Evolutionary conservation across 2,113 vertebrate genomes (phyloP), one percentile per base, ranked within the genome.

Genomic region (Xenopus laevis): DNA sequence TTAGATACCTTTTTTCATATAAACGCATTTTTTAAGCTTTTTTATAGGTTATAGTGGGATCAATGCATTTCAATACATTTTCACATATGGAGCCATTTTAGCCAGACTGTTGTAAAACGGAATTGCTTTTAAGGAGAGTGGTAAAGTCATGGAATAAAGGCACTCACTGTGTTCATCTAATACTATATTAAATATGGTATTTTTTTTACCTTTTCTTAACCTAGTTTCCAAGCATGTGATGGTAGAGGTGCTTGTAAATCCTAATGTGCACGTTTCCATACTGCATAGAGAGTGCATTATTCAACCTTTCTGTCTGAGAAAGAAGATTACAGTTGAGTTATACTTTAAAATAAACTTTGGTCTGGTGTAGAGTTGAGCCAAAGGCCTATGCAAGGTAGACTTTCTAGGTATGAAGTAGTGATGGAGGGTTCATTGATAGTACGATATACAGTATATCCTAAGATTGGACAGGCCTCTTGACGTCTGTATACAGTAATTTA

Each of bases 71-170:
- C 72, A 74, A 74, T 68, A 61, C 21, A 68, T 60, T 66, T 73
- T 73, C 62, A 66, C 58, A 50, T 63, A 63, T 59, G 27, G 33
- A 13, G 52, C 63, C 57, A 59, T 73, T 66, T 65, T 73, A 64
- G 53, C 61, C 30, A 55, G 71, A 53, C 52, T 47, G 30, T 21
- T 58, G 63, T 61, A 73, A 66, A 72, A 66, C 46, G 63, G 63
- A 15, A 58, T 66, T 73, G 71, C 71, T 73, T 73, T 73, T 58
- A 73, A 66, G 71, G 33, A 73, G 52, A 73, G 71, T 66, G 62
- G 71, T 66, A 67, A 67, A 60, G 60, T 68, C 40, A 23, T 50
- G 57, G 55, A n/a, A 16, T 67, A 74, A 74, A 68, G 57, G 64
- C 72, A 67, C 45, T 67, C 44, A 60, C 20, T 68, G 21, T 50